phyloP scores from a whole-genome alignment of 2,888 invertebrate genomes.

The Corythucha ciliata region DNA sequence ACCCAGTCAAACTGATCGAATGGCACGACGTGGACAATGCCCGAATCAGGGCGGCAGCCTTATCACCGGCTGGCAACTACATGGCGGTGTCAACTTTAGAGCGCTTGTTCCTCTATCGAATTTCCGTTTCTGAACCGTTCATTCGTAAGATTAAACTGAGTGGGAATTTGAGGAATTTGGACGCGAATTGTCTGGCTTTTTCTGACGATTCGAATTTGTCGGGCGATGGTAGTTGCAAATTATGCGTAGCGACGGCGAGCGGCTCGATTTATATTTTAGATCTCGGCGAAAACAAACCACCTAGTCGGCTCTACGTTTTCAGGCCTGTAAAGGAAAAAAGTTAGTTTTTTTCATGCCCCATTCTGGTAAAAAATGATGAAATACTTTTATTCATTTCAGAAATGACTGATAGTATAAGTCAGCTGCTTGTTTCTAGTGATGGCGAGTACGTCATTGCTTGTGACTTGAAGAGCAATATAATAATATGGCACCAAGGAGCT shows the following conservation, averaged over 20 bases:
- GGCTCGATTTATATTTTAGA: constrained; percentile 44
- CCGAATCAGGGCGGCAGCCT: constrained; percentile 57
- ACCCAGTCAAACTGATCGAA: constrained; percentile 59
- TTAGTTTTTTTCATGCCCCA: constrained; percentile 9
- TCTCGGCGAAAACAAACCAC: constrained; percentile 31
- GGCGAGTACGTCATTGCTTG: constrained; percentile 57
- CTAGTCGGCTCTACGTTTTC: too few species aligned
- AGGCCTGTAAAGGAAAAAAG: constrained; percentile 27
- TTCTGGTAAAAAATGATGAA: background rate
- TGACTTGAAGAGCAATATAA: constrained; percentile 55
- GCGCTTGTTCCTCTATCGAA: constrained; percentile 53
- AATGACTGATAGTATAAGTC: constrained; percentile 49
- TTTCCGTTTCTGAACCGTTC: constrained; percentile 14
- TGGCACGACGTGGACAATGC: constrained; percentile 56
- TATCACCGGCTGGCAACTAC: constrained; percentile 61
- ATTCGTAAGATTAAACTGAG: too few species aligned
- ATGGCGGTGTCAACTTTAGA: constrained; percentile 65
- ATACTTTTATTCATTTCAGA: constrained; percentile 42
- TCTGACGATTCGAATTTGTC: too few species aligned
- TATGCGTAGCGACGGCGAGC: constrained; percentile 43
- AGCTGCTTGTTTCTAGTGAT: constrained; percentile 46
- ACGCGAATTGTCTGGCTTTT: constrained; percentile 30
- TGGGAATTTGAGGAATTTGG: constrained; percentile 13
- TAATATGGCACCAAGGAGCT: constrained; percentile 48
- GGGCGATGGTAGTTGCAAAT: too few species aligned